Evolutionary conservation across 1,140 invertebrate species (phyloP).

Genomic region (Ooceraea biroi): DNA sequence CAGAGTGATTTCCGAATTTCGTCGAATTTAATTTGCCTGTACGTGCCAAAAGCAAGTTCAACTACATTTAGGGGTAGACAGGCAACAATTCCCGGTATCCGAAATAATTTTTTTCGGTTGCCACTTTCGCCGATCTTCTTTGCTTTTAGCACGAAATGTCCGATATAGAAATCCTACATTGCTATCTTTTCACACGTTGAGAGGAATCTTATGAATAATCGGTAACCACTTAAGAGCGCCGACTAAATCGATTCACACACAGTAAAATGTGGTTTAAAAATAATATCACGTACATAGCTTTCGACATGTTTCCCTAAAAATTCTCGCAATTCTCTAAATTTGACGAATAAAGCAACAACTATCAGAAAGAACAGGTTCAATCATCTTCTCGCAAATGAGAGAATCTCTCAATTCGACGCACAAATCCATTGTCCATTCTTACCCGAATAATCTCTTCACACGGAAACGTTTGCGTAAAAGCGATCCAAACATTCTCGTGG

Average conservation of each 20-base stretch:
- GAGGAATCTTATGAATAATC: not conserved
- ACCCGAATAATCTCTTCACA: not conserved
- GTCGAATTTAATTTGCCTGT: constrained; percentile 64
- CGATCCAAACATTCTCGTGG: not conserved
- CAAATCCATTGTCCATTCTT: no score
- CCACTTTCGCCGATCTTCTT: constrained; percentile 7
- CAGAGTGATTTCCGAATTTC: constrained; percentile 55
- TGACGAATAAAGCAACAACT: no score
- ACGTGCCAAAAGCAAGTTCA: constrained; percentile 45
- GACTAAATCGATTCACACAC: not conserved
- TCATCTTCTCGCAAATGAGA: not conserved
- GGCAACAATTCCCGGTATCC: constrained; percentile 27
- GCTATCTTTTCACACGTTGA: not conserved
- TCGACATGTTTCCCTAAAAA: no score
- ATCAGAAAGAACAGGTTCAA: not conserved
- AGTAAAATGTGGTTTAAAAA: no score
- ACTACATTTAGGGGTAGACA: not conserved
- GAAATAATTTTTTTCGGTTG: constrained; percentile 61
- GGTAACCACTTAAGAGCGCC: not conserved
- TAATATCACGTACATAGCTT: no score
- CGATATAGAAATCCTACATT: no score
- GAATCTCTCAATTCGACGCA: not conserved
- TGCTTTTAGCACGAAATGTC: not conserved
- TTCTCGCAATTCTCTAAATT: no score
- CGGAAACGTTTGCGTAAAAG: not conserved